Evolutionary conservation across 2,797 vertebrate species (phyloP), one percentile per base, ranked within the genome.

Genomic region (Anabacerthia variegaticeps): DNA sequence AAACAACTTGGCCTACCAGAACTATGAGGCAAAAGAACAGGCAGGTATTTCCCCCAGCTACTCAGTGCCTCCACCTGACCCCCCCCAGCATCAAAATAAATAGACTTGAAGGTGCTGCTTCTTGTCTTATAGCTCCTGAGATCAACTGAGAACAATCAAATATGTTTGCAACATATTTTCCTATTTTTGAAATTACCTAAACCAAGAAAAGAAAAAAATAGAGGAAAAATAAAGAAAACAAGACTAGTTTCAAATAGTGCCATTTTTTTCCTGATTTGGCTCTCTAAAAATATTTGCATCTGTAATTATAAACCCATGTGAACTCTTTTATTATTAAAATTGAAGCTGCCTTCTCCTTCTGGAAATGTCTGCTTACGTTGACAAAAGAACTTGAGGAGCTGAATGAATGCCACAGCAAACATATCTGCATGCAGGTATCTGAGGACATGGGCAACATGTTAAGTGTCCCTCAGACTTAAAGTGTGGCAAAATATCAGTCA

Each of bases 341-440:
- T 65, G 44, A 92, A 87, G 56, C 32, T 61, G 30, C 23, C 16
- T 30, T 82, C 49, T 68, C 55, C 66, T 91, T 78, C 75, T 93
- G 61, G 39, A 96, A 96, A 92, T 10, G 61, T 67, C 71, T 6
- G 7, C 58, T 80, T 71, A 63, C 30, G 26, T 0, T 39, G 54
- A 93, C 68, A 95, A 88, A 88, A 88, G 89, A 93, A 89, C 73
- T 88, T 76, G 65, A 72, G 56, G 49, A 94, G 72, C 65, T 83
- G 65, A 95, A 88, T 43, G 59, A 91, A 78, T 44, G 76, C 58
- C 76, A 88, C 55, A 69, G 87, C 36, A 93, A 95, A 87, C 65
- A n/a, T 28, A 91, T 65, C 62, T 78, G 7, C 41, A 68, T 65
- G 85, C 75, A 85, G 85, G 72, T 88, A 93, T 63, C 79, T 36